These are phyloP conservation scores for Sipha flava DNA, from an alignment of 1,140 invertebrate genomes.

Conservation along the genomic window DNA sequence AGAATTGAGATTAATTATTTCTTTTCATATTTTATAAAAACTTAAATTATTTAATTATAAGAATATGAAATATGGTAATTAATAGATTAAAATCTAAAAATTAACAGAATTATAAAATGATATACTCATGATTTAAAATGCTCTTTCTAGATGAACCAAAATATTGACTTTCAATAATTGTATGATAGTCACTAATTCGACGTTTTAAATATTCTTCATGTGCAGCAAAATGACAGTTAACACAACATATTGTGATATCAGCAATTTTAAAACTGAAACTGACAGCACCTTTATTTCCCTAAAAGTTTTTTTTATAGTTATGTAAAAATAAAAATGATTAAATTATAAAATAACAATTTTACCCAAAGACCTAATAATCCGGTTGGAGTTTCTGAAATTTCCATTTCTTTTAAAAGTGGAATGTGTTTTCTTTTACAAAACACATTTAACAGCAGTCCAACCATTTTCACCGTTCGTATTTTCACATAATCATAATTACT, in stretches of 20 bases:
- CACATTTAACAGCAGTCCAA: constrained; percentile 67
- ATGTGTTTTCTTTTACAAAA: constrained; percentile 72
- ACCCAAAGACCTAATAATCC: constrained; percentile 83
- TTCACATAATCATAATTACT: constrained; percentile 64
- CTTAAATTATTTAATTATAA: not conserved
- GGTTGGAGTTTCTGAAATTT: constrained; percentile 75
- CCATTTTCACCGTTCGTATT: constrained; percentile 64
- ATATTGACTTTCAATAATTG: constrained; percentile 62
- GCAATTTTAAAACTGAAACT: constrained; percentile 76
- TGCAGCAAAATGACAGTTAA: constrained; percentile 81
- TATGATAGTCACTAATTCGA: constrained; percentile 76
- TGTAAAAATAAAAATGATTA: no score
- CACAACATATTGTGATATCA: constrained; percentile 74
- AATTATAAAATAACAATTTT: constrained; percentile 38
- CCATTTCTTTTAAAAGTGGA: constrained; percentile 67
- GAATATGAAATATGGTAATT: not conserved
- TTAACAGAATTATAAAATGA: constrained; percentile 34
- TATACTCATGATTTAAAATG: constrained; percentile 85
- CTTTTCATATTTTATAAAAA: no score
- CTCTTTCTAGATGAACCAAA: constrained; percentile 54
- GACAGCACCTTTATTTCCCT: constrained; percentile 92
- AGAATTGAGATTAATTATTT: no score
- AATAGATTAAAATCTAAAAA: not conserved
- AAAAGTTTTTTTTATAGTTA: no score
- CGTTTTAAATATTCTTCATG: constrained; percentile 73